A percentile compares a stretch with the other conserved stretches of the same genome.
Conservation (phyloP, 2,797 vertebrate species). For the Hypotaenidia philippensis region DNA sequence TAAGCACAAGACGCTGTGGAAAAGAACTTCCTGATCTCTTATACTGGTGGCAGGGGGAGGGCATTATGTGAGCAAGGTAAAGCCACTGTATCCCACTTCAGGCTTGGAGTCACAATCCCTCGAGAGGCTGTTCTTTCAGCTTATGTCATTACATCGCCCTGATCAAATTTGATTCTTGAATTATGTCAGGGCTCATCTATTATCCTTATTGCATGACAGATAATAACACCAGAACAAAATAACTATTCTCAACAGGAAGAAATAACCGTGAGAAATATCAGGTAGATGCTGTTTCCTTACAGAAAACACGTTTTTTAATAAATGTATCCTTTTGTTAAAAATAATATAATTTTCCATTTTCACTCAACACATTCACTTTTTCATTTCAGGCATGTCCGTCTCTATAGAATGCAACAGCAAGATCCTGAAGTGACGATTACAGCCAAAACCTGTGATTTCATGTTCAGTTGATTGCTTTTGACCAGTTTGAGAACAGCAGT, state of each 20-base stretch:
- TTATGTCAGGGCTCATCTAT: slow-evolving; percentile 57
- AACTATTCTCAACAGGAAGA: slow-evolving; percentile 36
- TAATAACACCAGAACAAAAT: slow-evolving; percentile 38
- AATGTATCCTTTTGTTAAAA: slow-evolving; percentile 49
- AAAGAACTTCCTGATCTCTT: background rate
- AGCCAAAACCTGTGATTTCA: background rate
- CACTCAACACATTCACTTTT: background rate
- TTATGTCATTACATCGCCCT: slow-evolving; percentile 38
- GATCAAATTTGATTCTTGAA: slow-evolving; percentile 38
- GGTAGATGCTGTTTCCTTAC: slow-evolving; percentile 11
- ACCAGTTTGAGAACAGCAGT: slow-evolving; percentile 34
- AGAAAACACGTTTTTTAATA: slow-evolving; percentile 27
- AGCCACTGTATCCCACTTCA: background rate
- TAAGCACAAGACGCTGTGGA: background rate
- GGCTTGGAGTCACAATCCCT: background rate
- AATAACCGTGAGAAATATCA: background rate
- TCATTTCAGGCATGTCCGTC: slow-evolving; percentile 39
- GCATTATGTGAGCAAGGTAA: slow-evolving; percentile 7
- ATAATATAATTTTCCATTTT: slow-evolving; percentile 52
- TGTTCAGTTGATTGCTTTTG: slow-evolving; percentile 39
- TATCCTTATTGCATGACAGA: slow-evolving; percentile 49
- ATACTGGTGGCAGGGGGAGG: background rate
- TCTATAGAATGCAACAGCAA: slow-evolving; percentile 14
- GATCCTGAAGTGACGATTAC: slow-evolving; percentile 23
- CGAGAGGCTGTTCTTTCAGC: background rate